Evolutionary conservation across 2,113 vertebrate species (phyloP), one percentile per base, ranked within the genome.

Genomic region (Microtus ochrogaster): DNA sequence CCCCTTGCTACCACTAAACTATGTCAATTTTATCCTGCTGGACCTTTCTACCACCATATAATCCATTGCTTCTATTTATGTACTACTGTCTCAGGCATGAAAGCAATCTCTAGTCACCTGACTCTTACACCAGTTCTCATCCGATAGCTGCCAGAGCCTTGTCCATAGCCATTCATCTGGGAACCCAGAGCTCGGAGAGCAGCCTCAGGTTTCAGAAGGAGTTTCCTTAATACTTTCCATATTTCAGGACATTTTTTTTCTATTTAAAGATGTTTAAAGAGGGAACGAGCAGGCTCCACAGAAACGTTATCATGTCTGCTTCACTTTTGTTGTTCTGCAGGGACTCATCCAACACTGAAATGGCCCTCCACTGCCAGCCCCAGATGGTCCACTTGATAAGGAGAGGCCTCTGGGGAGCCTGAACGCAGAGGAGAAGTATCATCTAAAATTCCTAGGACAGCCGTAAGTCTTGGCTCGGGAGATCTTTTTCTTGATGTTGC

Each of bases 381-480:
- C 97, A 97, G 97, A 98, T 97, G 97, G 97, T 85, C 96, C 95
- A 95, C 97, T 98, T 95, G 96, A 97, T 92, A 94, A 90, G 90
- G 81, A 97, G 85, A 92, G 87, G 94, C 39, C 97, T 76, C 96
- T 65, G 47, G 97, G 96, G 96, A 95, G 30, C 6, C 39, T 52
- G 76, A 95, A 91, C 73, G 44, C 52, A 89, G 78, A 90, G 76
- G 76, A 94, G 93, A 76, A 90, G 94, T 33, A 28, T 47, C 55
- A 61, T 79, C 92, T 55, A 85, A 95, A 96, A 96, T 85, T 90
- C 96, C 90, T 97, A 92, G 73, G 94, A 73, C 12, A 92, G 92
- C 49, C 10, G 0, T 93, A 94, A 84, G 79, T 94, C 95, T 92
- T 61, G 61, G 44, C 84, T 92, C 81, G 81, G 90, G 79, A 89